Percentiles rank a stretch among this genome's conserved stretches.
These are phyloP conservation scores for Chaetodon auriga DNA, from an alignment of 2,113 vertebrate species.

Conservation along the genomic window DNA sequence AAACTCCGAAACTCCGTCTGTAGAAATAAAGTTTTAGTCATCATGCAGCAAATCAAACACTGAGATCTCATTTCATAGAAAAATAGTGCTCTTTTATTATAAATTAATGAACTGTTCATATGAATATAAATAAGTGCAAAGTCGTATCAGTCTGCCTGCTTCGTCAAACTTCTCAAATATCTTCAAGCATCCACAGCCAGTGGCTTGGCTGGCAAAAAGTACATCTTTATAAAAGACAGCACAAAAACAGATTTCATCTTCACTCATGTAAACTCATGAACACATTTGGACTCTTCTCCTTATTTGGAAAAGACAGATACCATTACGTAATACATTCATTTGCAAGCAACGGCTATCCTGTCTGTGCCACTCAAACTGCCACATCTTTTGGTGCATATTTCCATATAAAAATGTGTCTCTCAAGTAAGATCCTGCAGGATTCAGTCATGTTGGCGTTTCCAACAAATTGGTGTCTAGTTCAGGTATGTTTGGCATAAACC, in stretches of 20 bases:
- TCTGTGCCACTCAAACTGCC: slow-evolving; percentile 48
- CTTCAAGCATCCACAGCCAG: slow-evolving; percentile 90
- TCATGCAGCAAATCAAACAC: slow-evolving; percentile 51
- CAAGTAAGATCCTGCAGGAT: slow-evolving; percentile 37
- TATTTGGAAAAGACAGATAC: slow-evolving; percentile 33
- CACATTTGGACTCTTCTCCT: slow-evolving; percentile 48
- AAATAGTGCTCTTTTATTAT: slow-evolving; percentile 99
- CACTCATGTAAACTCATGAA: slow-evolving; percentile 89
- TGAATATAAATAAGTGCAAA: slow-evolving; percentile 99
- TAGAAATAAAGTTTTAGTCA: neutral
- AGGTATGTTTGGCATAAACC: slow-evolving; percentile 65
- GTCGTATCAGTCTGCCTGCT: slow-evolving; percentile 82
- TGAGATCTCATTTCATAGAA: slow-evolving; percentile 85
- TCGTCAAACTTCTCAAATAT: slow-evolving; percentile 84
- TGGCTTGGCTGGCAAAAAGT: slow-evolving; percentile 84
- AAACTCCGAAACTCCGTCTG: neutral
- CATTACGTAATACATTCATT: slow-evolving; percentile 75
- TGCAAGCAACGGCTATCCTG: slow-evolving; percentile 49
- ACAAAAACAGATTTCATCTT: slow-evolving; percentile 76
- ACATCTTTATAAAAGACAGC: slow-evolving; percentile 95
- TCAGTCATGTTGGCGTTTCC: slow-evolving; percentile 48
- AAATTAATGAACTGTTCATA: slow-evolving; percentile 94
- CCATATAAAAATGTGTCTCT: slow-evolving; percentile 16
- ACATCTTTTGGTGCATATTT: slow-evolving; percentile 13
- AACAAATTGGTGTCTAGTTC: slow-evolving; percentile 41